Conservation (phyloP, 64 coral and sea anemone species). For the Montipora cactus region DNA sequence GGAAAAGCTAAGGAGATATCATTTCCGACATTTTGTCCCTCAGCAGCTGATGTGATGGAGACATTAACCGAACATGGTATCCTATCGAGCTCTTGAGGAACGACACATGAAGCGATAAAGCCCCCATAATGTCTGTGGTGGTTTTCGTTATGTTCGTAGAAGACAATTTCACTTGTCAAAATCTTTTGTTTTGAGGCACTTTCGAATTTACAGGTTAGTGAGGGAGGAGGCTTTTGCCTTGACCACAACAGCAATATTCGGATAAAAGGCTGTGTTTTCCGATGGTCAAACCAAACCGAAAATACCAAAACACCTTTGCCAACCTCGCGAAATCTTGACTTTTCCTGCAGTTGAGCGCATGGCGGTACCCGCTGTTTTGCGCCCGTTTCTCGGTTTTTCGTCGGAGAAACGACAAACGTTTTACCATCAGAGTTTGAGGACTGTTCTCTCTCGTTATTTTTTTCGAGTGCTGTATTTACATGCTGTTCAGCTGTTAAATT, state of each 20-base stretch:
- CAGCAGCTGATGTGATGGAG: neutral
- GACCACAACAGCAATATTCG: constrained; percentile 16
- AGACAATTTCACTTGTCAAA: neutral
- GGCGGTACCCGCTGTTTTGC: too few species aligned
- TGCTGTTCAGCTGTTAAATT: too few species aligned
- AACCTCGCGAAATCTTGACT: constrained; percentile 53
- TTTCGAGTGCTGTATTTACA: too few species aligned
- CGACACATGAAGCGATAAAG: constrained; percentile 37
- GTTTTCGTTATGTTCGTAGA: constrained; percentile 62
- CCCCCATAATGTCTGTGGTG: constrained; percentile 36
- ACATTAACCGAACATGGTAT: constrained; percentile 29
- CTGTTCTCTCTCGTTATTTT: too few species aligned
- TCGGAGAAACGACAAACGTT: too few species aligned
- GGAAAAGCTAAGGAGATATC: neutral
- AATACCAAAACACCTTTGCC: constrained; percentile 21
- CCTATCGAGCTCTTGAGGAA: constrained; percentile 4
- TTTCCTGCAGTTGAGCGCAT: neutral
- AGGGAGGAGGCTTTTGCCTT: neutral
- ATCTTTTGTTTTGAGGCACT: neutral
- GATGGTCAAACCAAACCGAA: constrained; percentile 57
- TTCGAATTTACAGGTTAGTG: constrained; percentile 3
- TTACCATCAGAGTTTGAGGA: too few species aligned
- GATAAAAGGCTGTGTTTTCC: neutral
- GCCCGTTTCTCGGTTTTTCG: too few species aligned
- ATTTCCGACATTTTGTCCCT: neutral